phyloP scores from a whole-genome alignment of 2,888 invertebrate genomes.

The Rhamphomyia laevipes region DNA sequence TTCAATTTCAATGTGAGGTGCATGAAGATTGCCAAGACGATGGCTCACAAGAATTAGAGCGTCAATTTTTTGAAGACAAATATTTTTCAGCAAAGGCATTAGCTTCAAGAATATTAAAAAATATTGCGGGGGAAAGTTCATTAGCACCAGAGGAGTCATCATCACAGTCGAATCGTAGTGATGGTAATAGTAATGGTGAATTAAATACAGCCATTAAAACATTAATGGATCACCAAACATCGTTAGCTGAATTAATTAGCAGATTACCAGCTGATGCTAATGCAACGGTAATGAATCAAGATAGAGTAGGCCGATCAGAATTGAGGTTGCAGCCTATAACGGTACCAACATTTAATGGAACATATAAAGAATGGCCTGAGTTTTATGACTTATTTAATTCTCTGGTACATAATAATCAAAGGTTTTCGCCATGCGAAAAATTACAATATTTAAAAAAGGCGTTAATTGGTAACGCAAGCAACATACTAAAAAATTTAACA shows the following conservation, averaged over 20 bases:
- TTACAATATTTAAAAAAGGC: slow-evolving; percentile 2
- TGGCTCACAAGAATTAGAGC: neutral
- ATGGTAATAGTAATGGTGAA: neutral
- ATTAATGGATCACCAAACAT: neutral
- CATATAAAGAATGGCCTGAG: neutral
- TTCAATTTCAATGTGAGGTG: neutral
- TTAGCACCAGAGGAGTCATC: neutral
- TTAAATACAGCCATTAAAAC: neutral
- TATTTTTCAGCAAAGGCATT: neutral
- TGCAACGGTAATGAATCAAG: neutral
- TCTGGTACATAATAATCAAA: neutral
- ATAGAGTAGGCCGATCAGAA: neutral
- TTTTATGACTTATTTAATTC: neutral
- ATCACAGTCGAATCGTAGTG: too few species aligned
- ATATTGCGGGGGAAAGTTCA: neutral
- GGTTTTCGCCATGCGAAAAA: slow-evolving; percentile 3
- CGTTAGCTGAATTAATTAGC: neutral
- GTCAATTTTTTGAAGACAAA: neutral
- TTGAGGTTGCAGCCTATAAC: neutral
- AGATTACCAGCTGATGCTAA: neutral
- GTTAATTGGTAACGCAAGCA: slow-evolving; percentile 4
- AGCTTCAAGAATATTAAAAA: neutral
- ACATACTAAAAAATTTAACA: slow-evolving; percentile 4
- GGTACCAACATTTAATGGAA: neutral
- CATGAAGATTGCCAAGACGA: neutral